phyloP scores from a whole-genome alignment of 2,888 invertebrate species.

The Rhagophthalmus giganteus region DNA sequence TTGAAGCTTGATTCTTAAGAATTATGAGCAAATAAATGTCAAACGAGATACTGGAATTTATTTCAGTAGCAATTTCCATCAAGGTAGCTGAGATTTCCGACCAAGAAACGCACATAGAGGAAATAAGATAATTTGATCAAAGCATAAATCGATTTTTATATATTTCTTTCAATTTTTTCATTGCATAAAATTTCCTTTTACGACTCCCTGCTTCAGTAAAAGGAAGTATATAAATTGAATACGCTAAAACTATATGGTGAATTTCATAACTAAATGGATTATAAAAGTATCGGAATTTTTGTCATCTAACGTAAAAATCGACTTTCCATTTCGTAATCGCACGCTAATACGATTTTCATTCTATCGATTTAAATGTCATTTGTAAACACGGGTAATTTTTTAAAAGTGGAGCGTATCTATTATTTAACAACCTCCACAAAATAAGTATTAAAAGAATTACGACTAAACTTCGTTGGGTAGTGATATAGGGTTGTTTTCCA shows the following conservation, averaged over 20 bases:
- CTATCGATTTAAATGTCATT: no score
- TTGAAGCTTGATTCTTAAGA: constrained; percentile 22
- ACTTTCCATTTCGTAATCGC: no score
- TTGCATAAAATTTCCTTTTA: constrained; percentile 6
- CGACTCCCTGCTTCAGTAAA: not conserved
- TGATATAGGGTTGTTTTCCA: no score
- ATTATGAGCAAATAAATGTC: constrained; percentile 28
- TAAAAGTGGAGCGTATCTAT: no score
- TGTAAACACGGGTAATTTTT: no score
- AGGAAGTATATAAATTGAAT: not conserved
- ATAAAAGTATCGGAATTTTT: no score
- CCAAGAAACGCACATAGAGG: constrained; percentile 24
- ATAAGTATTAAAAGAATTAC: no score
- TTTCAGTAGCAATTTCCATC: constrained; percentile 25
- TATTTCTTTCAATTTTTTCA: constrained; percentile 21
- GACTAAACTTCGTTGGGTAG: no score
- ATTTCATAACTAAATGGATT: not conserved
- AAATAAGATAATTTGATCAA: constrained; percentile 28
- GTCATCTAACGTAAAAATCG: no score
- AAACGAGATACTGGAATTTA: constrained; percentile 28
- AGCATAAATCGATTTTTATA: constrained; percentile 26
- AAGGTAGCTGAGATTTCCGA: constrained; percentile 27
- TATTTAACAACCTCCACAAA: no score
- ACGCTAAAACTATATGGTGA: not conserved
- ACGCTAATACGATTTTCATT: no score